These are phyloP conservation scores for Camptogramma bilineatum DNA, from an alignment of 2,888 invertebrate species.

Conservation along the genomic window DNA sequence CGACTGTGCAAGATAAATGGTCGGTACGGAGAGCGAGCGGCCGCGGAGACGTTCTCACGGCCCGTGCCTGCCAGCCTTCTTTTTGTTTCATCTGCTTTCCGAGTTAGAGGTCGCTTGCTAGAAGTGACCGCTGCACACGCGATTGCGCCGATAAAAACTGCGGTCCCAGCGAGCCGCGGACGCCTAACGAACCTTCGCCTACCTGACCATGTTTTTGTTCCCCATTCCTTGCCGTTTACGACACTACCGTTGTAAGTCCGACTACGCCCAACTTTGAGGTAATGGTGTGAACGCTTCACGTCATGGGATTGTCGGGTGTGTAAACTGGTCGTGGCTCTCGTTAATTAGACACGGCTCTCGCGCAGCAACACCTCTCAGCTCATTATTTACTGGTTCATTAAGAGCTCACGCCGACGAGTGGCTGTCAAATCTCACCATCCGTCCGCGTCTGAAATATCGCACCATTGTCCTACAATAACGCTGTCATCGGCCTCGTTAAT, in stretches of 20 bases:
- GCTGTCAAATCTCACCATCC: constrained; percentile 77
- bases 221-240: constrained; percentile 51
- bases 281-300: constrained; percentile 60
- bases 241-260: constrained; percentile 57
- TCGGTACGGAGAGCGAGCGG: constrained; percentile 60
- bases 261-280: constrained; percentile 51
- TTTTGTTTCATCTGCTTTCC: constrained; percentile 80
- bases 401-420: constrained; percentile 78
- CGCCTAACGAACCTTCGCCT: constrained; percentile 67
- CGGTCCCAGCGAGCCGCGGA: constrained; percentile 59
- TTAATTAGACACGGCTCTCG: constrained; percentile 80
- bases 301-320: constrained; percentile 54
- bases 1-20: constrained; percentile 84
- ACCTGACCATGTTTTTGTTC: constrained; percentile 63
- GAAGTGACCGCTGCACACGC: constrained; percentile 78
- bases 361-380: constrained; percentile 77
- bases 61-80: constrained; percentile 79
- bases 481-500: constrained; percentile 80
- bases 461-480: constrained; percentile 79
- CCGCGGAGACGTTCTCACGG: constrained; percentile 83
- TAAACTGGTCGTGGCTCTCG: constrained; percentile 66
- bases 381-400: constrained; percentile 85
- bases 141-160: constrained; percentile 74
- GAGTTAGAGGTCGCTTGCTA: constrained; percentile 82
- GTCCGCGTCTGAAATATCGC: constrained; percentile 76